Base-by-base conservation (phyloP, 2,113 vertebrate genomes). In the Trematocara macrostoma region DNA sequence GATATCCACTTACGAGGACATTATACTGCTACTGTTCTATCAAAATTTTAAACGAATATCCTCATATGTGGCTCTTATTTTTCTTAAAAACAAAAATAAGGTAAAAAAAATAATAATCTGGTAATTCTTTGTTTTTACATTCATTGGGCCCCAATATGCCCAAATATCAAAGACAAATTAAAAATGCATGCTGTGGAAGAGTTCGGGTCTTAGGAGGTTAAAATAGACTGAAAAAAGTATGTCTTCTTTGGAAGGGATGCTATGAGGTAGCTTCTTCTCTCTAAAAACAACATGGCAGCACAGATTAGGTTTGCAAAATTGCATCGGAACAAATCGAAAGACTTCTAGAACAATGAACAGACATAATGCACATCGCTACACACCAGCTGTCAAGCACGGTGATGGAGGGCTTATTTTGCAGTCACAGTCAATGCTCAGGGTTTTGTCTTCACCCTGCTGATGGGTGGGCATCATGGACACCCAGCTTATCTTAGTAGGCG, bases 301-400 rank as follows among this genome's bases (percentile, higher is more conserved):
- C 56, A 31, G 56, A 31, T 59, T 59, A 59, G 56, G 26, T 59
- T 59, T 59, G 56, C 56, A 59, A 59, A 59, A 31, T 31, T 31
- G 14, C 56, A 59, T 31, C 5, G 5, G 14, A 31, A 5, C 55
- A 57, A 57, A 57, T 57, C 14, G 0, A 31, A 57, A 57, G 56
- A 31, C 56, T 31, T 57, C 26, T 57, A 5, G 8, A 57, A 57
- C 56, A 31, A 57, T 9, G 26, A 56, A 29, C 55, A 56, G 23
- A 56, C 55, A 29, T 1, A 29, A 56, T 8, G 55, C 55, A 14
- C 55, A 56, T 56, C 4, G 7, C 23, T 15, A 56, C 12, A 15
- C 55, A 56, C 7, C 55, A 56, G 55, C 55, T 56, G 55, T 56
- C 55, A 15, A 57, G 55, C 23, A 57, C 4, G 4, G 55, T 57